phyloP scores from a whole-genome alignment of 2,113 vertebrate genomes.

The Micronycteris hirsuta region DNA sequence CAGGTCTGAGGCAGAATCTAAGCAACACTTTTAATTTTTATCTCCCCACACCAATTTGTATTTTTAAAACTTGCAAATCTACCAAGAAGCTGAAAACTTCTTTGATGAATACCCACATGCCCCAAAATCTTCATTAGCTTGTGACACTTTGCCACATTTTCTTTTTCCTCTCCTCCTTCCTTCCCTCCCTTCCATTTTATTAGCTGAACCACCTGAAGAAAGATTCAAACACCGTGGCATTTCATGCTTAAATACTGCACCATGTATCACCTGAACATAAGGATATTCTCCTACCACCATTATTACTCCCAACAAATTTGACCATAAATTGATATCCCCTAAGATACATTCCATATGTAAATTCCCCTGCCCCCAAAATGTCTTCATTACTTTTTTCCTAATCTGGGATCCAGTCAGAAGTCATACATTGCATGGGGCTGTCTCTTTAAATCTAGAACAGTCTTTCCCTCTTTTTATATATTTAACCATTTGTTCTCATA shows the following conservation, averaged over 20 bases:
- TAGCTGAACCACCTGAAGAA: background rate
- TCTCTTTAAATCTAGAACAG: background rate
- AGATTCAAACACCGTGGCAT: background rate
- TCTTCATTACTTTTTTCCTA: background rate
- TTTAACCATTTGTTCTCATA: background rate
- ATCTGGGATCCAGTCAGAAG: background rate
- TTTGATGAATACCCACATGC: background rate
- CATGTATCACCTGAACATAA: background rate
- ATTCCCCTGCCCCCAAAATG: background rate
- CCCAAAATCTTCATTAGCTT: background rate
- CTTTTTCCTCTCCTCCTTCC: background rate
- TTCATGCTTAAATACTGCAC: background rate
- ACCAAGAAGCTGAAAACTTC: background rate
- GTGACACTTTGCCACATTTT: background rate
- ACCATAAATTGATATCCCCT: background rate
- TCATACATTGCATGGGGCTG: background rate
- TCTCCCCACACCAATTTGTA: background rate
- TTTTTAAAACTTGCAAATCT: background rate
- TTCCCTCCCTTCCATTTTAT: background rate
- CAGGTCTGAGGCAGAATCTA: background rate
- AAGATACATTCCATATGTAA: background rate
- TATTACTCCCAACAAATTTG: background rate
- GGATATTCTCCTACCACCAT: background rate
- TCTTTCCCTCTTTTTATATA: background rate
- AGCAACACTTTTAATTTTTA: background rate